These are phyloP conservation scores for Cyanoderma ruficeps DNA, from an alignment of 2,113 vertebrate genomes.

Conservation along the genomic window DNA sequence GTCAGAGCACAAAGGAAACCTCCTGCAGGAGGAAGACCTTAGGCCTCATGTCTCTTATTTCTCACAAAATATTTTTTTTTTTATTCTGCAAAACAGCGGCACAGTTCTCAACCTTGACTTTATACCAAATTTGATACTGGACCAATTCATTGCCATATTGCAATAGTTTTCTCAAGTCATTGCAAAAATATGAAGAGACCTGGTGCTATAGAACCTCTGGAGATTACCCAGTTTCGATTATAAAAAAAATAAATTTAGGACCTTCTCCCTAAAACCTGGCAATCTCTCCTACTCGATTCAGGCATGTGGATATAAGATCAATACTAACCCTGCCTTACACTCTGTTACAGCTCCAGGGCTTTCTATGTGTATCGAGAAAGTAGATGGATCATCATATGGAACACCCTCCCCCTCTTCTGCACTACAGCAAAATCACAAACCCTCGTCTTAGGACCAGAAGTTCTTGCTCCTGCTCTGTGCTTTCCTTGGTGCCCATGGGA, in stretches of 20 bases:
- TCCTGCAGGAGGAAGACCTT: not conserved
- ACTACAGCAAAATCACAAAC: not conserved
- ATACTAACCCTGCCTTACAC: not conserved
- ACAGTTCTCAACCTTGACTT: not conserved
- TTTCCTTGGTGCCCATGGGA: not conserved
- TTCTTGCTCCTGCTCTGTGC: not conserved
- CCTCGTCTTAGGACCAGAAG: not conserved
- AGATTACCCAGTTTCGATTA: not conserved
- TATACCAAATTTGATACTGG: not conserved
- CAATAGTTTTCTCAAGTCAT: not conserved
- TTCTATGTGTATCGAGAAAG: not conserved
- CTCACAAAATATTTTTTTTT: not conserved
- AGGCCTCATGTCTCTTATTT: not conserved
- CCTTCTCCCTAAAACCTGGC: not conserved
- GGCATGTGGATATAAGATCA: not conserved
- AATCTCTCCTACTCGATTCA: not conserved
- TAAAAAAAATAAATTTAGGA: not conserved
- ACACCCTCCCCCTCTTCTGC: not conserved
- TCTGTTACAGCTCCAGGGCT: not conserved
- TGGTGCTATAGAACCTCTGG: not conserved
- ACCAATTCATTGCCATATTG: not conserved
- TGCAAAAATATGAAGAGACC: not conserved
- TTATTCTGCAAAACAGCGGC: not conserved
- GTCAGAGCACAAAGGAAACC: not conserved
- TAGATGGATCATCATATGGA: not conserved